Evolutionary conservation across 2,888 invertebrate species (phyloP).

Genomic region (Chymomyza procnemis): DNA sequence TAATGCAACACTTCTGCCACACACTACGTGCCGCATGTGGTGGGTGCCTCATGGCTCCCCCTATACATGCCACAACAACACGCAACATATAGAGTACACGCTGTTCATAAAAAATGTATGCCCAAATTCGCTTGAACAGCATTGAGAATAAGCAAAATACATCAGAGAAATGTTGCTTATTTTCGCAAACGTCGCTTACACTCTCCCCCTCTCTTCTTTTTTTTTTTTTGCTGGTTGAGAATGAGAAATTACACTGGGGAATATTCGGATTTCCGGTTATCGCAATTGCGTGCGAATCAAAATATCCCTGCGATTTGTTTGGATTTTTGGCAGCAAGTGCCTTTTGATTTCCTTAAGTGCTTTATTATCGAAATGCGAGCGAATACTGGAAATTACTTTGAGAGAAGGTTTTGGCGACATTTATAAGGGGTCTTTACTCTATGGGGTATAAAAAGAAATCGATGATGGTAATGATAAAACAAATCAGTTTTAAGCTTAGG

Average conservation of each 20-base stretch:
- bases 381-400: background rate
- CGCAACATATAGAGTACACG: background rate
- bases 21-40: background rate
- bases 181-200: slow-evolving; percentile 10
- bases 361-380: background rate
- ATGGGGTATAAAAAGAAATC: too few species aligned
- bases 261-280: slow-evolving; percentile 23
- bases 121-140: slow-evolving; percentile 37
- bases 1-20: background rate
- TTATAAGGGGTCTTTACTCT: too few species aligned
- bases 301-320: slow-evolving; percentile 1
- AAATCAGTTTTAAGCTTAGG: too few species aligned
- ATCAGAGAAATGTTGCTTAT: slow-evolving; percentile 35
- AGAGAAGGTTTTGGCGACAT: background rate
- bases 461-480: too few species aligned
- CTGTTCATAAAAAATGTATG: slow-evolving; percentile 60
- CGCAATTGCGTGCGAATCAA: slow-evolving; percentile 13
- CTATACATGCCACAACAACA: background rate
- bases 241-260: background rate
- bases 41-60: background rate
- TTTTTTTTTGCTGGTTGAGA: slow-evolving; percentile 2
- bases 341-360: background rate
- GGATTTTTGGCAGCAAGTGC: background rate
- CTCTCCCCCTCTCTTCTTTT: background rate
- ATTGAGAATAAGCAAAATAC: slow-evolving; percentile 22